Evolutionary conservation across 2,113 vertebrate species (phyloP).

Genomic region (Emydocephalus ijimae): DNA sequence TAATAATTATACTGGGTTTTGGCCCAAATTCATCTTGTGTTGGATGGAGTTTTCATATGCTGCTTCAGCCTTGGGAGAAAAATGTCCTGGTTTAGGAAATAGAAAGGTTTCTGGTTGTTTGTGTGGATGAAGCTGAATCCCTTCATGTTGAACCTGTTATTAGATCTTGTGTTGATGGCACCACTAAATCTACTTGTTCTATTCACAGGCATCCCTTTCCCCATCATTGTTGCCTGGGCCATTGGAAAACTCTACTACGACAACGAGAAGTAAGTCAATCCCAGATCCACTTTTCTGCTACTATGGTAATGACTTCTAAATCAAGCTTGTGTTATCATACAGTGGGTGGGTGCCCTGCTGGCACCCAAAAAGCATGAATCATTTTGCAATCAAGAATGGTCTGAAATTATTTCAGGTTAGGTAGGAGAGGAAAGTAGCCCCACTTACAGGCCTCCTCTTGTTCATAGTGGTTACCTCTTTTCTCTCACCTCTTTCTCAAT

Average conservation of each 20-base stretch:
- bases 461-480: not conserved
- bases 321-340: not conserved
- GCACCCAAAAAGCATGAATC: not conserved
- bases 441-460: not conserved
- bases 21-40: not conserved
- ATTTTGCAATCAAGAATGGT: not conserved
- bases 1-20: not conserved
- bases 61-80: not conserved
- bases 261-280: slow-evolving; percentile 94
- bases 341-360: not conserved
- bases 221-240: slow-evolving; percentile 90
- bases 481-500: too few relatives aligned
- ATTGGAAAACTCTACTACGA: slow-evolving; percentile 92
- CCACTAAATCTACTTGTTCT: slow-evolving; percentile 24
- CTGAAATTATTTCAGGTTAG: not conserved
- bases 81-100: not conserved
- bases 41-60: not conserved
- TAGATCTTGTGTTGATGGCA: not conserved
- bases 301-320: slow-evolving; percentile 10
- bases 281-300: not conserved
- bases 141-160: not conserved
- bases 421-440: not conserved
- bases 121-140: not conserved
- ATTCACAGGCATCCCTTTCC: slow-evolving; percentile 86
- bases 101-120: not conserved